Conservation (phyloP, 2,797 vertebrate species). For the Acanthiza pusilla region DNA sequence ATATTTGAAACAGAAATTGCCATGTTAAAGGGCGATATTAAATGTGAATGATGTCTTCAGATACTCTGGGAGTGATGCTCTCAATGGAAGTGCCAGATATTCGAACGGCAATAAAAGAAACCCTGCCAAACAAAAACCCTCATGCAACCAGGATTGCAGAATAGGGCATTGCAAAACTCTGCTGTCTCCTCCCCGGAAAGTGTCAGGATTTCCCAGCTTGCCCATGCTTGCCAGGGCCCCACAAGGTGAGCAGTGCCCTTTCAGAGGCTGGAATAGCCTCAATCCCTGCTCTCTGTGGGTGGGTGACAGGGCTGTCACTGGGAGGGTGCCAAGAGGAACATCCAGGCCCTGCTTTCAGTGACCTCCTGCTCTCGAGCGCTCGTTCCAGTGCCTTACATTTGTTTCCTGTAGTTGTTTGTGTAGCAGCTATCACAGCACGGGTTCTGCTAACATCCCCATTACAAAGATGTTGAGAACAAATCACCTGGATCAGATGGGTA, state of each 20-base stretch:
- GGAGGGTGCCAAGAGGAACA: neutral
- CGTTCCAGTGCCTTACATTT: neutral
- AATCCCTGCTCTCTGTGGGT: rapidly evolving
- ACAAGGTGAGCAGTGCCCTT: neutral
- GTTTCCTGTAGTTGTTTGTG: neutral
- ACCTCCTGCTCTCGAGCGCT: rapidly evolving
- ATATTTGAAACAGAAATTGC: neutral
- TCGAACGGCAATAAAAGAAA: neutral
- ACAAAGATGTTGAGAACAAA: neutral
- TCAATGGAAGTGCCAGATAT: neutral
- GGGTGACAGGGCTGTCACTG: neutral
- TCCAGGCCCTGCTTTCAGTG: neutral
- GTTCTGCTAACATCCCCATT: neutral
- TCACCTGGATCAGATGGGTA: neutral
- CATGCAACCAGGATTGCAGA: neutral
- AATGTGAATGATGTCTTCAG: neutral
- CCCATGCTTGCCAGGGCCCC: rapidly evolving
- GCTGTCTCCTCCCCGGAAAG: neutral
- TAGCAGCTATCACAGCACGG: neutral
- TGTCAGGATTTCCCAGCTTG: neutral
- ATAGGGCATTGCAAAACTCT: neutral
- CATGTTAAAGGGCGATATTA: neutral
- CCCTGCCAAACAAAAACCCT: neutral
- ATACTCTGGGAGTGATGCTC: neutral
- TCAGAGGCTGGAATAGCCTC: neutral